phyloP scores from a whole-genome alignment of 1,140 invertebrate species.

The Ceratosolen solmsi region DNA sequence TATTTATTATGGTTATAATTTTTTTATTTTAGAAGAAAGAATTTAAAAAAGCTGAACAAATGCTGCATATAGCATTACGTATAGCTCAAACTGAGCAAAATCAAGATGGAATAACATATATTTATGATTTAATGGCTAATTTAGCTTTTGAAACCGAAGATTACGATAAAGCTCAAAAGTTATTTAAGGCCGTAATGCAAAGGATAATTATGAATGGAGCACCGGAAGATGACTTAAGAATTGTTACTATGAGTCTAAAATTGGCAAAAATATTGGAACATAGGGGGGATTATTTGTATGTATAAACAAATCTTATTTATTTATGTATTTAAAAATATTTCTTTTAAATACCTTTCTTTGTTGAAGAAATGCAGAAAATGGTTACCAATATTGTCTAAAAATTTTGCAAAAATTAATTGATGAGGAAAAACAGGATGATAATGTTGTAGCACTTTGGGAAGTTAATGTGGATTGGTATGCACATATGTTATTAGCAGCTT shows the following conservation, averaged over 20 bases:
- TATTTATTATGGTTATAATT: background rate
- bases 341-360: background rate
- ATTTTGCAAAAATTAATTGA: constrained; percentile 77
- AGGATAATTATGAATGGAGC: constrained; percentile 81
- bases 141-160: constrained; percentile 85
- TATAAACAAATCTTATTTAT: constrained; percentile 19
- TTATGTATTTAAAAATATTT: background rate
- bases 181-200: constrained; percentile 88
- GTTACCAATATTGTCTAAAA: constrained; percentile 84
- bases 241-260: constrained; percentile 85
- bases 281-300: constrained; percentile 75
- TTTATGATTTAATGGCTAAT: constrained; percentile 94
- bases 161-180: constrained; percentile 85
- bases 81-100: constrained; percentile 87
- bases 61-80: constrained; percentile 86
- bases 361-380: constrained; percentile 79
- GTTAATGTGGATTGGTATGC: constrained; percentile 89
- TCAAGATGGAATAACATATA: constrained; percentile 85
- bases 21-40: constrained; percentile 78
- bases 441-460: constrained; percentile 78
- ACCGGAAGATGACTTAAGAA: constrained; percentile 81
- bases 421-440: constrained; percentile 73
- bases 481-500: constrained; percentile 80
- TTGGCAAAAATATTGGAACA: constrained; percentile 82
- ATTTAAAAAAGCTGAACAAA: constrained; percentile 86